Base-by-base conservation (phyloP, 2,888 invertebrate genomes). In the Melinopterus prodromus region DNA sequence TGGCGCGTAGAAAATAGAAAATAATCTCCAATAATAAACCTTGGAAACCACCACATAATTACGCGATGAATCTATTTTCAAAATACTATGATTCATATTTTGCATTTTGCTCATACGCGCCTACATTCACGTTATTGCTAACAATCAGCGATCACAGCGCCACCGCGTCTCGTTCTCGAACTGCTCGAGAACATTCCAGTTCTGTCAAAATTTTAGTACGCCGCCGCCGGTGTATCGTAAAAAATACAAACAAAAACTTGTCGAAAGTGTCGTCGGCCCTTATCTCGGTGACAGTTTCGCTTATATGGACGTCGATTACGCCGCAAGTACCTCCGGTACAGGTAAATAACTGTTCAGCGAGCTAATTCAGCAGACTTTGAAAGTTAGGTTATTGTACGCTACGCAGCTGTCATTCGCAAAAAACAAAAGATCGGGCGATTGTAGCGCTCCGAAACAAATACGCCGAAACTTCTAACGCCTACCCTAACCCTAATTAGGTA, bases 281-380 rank as follows among this genome's bases (percentile, higher is more conserved):
- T 76, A 38, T 78, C 70, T 77, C 1, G 26, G 80, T 77, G 80
- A 83, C 38, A 83, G 78, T 80, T 83, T 77, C 77, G 78, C 78
- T 69, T 82, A 79, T 70, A 87, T 87, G 87, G 87, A 87, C n/a
- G 83, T 87, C 26, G 87, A 87, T 84, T 86, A 86, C 36, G 80
- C 81, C 71, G 85, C 87, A 16, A 81, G 86, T 78, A 83, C 85
- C 76, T 86, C 86, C 12, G 79, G 79, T 81, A 82, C 84, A 81
- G 85, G 87, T 87, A 85, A 84, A 80, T 82, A 80, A 79, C 16
- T 15, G 4, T 6, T 14, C 16, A n/a, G 12, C 2, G 26, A 37
- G 15, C 14, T 71, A 26, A 7, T 14, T 26, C 26, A 26, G 26
- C 26, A 26, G 26, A 26, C 26, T 26, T 26, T 26, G 26, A 74